Base-by-base conservation (phyloP, 2,888 invertebrate species). In the Himalopsyche anomala region DNA sequence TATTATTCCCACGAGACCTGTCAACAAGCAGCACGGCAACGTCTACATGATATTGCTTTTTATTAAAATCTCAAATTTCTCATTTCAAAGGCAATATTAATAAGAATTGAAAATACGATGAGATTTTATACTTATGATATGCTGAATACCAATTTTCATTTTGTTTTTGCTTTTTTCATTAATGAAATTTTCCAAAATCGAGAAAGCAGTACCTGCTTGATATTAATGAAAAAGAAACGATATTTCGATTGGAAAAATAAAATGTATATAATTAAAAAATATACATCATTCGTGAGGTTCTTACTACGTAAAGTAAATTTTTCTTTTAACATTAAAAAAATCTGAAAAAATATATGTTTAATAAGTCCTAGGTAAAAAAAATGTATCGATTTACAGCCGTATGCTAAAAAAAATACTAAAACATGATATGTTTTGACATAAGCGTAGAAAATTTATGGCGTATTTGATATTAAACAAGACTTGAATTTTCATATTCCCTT, bases 401-500 rank as follows among this genome's bases (percentile, higher is more conserved):
- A 28, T 28, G 28, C 0, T 28, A 28, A 28, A 28, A 28, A 28
- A 28, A 28, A 28, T 28, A 28, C 28, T 28, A 28, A 28, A 28
- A 28, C 28, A 28, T 28, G 28, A 28, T 28, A 36, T 69, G 28
- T 69, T 69, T 69, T 28, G 8, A 69, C 36, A 28, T 19, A n/a
- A 69, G 6, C 4, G 9, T 3, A 5, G 4, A 69, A 36, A 83
- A 85, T 51, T 74, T 82, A 62, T 85, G 74, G 83, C 84, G 81
- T 79, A 84, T 86, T 84, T 56, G 42, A 42, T 69, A 81, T 84
- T 82, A 86, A 86, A 86, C 86, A 69, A 82, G 69, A 74, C 81
- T 83, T 84, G 84, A 84, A 86, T 85, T 85, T 87, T 87, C 86
- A 86, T 86, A 86, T 87, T 83, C 82, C 17, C 15, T 74, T 19